These are phyloP conservation scores for Scaptomyza parva DNA, from an alignment of 2,888 invertebrate species.

Conservation along the genomic window DNA sequence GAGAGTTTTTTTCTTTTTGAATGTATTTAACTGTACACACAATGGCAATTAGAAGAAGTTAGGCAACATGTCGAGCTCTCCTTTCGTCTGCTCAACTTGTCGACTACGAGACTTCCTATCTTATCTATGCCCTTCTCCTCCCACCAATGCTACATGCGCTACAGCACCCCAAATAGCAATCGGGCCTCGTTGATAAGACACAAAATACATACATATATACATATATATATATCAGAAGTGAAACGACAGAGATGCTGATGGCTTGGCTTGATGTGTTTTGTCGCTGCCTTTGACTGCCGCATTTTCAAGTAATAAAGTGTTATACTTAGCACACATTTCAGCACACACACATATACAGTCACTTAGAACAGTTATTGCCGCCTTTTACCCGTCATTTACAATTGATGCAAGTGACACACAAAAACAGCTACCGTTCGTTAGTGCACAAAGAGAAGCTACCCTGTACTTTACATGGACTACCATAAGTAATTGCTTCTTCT, in stretches of 20 bases:
- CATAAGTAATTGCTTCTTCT: too few relatives aligned
- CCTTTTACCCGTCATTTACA: slow-evolving; percentile 18
- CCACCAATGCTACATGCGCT: not conserved
- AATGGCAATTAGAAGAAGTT: slow-evolving; percentile 77
- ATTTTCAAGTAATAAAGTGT: slow-evolving; percentile 66
- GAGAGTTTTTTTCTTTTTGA: not conserved
- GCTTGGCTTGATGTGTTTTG: slow-evolving; percentile 2
- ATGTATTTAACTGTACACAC: slow-evolving; percentile 49
- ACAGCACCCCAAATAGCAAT: slow-evolving; percentile 22
- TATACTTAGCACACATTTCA: slow-evolving; percentile 71
- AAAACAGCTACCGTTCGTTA: not conserved
- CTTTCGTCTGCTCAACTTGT: slow-evolving; percentile 1
- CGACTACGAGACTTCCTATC: slow-evolving; percentile 42
- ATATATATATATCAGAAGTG: too few relatives aligned
- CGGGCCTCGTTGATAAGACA: slow-evolving; percentile 24
- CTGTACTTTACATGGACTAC: slow-evolving; percentile 7
- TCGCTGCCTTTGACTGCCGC: not conserved
- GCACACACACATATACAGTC: slow-evolving; percentile 10
- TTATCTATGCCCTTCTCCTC: slow-evolving; percentile 40
- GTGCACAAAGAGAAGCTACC: slow-evolving; percentile 6
- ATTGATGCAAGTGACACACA: slow-evolving; percentile 14
- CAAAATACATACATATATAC: too few relatives aligned
- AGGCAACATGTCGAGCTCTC: slow-evolving; percentile 46
- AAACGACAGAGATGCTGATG: slow-evolving; percentile 37
- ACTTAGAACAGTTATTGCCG: not conserved